Percentiles rank a stretch among this genome's conserved stretches.
These are phyloP conservation scores for Lichenostomus cassidix DNA, from an alignment of 2,113 vertebrate species.

Conservation along the genomic window DNA sequence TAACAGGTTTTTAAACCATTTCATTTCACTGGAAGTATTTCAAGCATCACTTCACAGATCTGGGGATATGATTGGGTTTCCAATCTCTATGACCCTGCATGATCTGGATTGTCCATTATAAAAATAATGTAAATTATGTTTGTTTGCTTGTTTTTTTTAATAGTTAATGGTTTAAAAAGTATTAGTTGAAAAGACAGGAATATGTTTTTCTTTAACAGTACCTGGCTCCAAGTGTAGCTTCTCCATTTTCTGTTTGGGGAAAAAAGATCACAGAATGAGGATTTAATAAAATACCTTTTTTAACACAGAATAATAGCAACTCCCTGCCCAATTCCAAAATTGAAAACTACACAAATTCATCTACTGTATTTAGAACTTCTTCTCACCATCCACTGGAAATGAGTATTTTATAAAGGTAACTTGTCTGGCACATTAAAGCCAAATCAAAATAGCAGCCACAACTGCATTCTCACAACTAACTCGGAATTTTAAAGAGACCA, in stretches of 20 bases:
- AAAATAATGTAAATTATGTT: conserved; percentile 61
- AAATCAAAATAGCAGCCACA: background rate
- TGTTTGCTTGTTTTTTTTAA: conserved; percentile 38
- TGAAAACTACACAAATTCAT: background rate
- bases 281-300: background rate
- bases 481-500: background rate
- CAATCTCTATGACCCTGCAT: conserved; percentile 82
- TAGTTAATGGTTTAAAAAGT: conserved; percentile 71
- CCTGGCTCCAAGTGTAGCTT: conserved; percentile 85
- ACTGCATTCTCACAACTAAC: background rate
- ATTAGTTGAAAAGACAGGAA: conserved; percentile 64
- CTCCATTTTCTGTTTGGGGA: conserved; percentile 77
- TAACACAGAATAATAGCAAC: background rate
- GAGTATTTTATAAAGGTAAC: background rate
- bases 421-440: background rate
- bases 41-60: conserved; percentile 74
- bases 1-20: conserved; percentile 63
- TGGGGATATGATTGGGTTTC: conserved; percentile 82
- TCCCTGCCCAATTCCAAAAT: accelerated
- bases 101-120: conserved; percentile 67
- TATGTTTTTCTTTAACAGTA: conserved; percentile 81
- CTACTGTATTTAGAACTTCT: background rate
- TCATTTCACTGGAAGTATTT: conserved; percentile 30
- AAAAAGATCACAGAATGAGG: background rate
- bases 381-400: background rate